Conservation (phyloP, 1,140 invertebrate species). For the Cydia pomonella region DNA sequence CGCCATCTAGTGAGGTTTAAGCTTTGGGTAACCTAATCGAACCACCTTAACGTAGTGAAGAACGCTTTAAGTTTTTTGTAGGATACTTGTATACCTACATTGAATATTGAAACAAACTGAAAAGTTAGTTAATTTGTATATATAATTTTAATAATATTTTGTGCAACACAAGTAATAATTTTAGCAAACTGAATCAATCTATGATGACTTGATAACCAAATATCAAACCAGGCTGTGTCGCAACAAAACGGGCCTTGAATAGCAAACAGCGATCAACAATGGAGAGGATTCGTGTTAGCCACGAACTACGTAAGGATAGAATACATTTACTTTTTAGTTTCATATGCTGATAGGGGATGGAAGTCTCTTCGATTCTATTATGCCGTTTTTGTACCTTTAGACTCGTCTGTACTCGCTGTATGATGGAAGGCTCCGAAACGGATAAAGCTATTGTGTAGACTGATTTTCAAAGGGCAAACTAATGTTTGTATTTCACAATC, state of each 20-base stretch:
- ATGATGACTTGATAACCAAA: constrained; percentile 5
- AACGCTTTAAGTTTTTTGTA: no score
- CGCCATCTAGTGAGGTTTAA: no score
- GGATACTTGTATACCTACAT: no score
- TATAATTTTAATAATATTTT: not conserved
- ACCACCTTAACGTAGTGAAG: no score
- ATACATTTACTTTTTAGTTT: constrained; percentile 30
- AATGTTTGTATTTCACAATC: no score
- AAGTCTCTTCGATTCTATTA: constrained; percentile 27
- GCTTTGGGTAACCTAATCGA: no score
- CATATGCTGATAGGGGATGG: constrained; percentile 27
- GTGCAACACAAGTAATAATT: not conserved
- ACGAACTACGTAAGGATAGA: constrained; percentile 20
- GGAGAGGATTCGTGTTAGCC: constrained; percentile 19
- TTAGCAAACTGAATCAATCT: constrained; percentile 4
- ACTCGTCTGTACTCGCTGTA: not conserved
- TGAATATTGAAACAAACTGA: no score
- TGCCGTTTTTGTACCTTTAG: constrained; percentile 26
- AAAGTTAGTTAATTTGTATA: not conserved
- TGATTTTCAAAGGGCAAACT: not conserved
- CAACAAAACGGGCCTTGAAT: constrained; percentile 8
- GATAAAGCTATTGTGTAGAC: not conserved
- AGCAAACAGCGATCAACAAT: constrained; percentile 19
- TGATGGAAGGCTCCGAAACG: not conserved
- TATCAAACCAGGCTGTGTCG: constrained; percentile 24